phyloP scores from a whole-genome alignment of 2,797 vertebrate genomes.

The Mastacembelus armatus region DNA sequence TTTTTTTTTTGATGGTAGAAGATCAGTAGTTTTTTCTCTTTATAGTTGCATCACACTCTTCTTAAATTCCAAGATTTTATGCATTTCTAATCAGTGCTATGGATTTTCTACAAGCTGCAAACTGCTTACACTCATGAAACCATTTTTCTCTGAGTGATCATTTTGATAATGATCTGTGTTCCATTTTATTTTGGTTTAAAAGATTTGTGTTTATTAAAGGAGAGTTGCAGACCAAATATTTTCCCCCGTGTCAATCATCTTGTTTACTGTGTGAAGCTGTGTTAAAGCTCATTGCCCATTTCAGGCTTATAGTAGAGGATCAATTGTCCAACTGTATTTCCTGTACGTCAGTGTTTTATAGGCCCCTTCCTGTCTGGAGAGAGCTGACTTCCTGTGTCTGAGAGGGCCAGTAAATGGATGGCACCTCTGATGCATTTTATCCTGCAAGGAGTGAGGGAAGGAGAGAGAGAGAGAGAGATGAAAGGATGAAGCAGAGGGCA shows the following conservation, averaged over 20 bases:
- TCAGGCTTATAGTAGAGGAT: constrained; percentile 69
- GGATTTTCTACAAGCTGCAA: too few species aligned
- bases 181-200: constrained; percentile 10
- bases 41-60: constrained; percentile 3
- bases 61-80: constrained; percentile 1
- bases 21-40: not conserved
- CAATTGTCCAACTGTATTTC: constrained; percentile 82
- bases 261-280: constrained; percentile 25
- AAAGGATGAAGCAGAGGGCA: constrained; percentile 78
- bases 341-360: constrained; percentile 85
- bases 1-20: not conserved
- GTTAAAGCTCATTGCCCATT: constrained; percentile 45
- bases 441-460: constrained; percentile 62
- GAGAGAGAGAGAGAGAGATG: constrained; percentile 67
- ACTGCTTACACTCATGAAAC: too few species aligned
- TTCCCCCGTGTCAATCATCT: constrained; percentile 39
- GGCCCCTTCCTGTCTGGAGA: constrained; percentile 84
- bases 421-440: constrained; percentile 77
- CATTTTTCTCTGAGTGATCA: constrained; percentile 10
- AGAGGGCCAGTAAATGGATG: constrained; percentile 81
- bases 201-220: constrained; percentile 14
- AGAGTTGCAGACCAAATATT: constrained; percentile 16
- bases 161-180: constrained; percentile 9
- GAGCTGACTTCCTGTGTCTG: constrained; percentile 83
- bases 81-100: too few species aligned